phyloP scores from a whole-genome alignment of 2,113 vertebrate genomes.

The Lycaon pictus region DNA sequence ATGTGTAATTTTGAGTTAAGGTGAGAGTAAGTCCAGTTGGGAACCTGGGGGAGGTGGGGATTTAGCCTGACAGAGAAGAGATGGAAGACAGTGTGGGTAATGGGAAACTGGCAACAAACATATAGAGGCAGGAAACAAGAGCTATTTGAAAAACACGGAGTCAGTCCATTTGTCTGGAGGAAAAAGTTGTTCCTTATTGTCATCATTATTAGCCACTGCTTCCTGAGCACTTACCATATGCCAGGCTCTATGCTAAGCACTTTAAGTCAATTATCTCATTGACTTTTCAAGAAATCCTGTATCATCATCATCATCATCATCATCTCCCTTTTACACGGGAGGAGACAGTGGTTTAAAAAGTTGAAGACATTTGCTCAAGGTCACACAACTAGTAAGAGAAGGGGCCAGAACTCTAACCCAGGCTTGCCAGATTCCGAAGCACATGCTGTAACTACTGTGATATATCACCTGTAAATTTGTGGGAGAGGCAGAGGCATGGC shows the following conservation, averaged over 20 bases:
- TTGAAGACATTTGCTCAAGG: neutral
- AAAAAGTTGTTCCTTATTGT: neutral
- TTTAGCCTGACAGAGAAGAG: neutral
- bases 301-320: no score
- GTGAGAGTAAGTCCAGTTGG: neutral
- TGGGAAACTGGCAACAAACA: neutral
- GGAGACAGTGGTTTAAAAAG: neutral
- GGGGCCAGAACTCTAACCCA: neutral
- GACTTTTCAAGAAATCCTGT: conserved; percentile 16
- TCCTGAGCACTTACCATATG: neutral
- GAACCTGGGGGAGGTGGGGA: neutral
- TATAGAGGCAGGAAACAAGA: neutral
- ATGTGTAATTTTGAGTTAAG: neutral
- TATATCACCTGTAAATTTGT: neutral
- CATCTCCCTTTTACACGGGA: neutral
- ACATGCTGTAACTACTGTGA: neutral
- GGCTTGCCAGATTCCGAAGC: neutral
- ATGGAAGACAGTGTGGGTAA: neutral
- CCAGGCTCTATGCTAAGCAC: neutral
- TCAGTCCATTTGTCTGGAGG: neutral
- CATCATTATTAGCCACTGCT: neutral
- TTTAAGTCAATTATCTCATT: neutral
- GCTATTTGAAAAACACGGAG: neutral
- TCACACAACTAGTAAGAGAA: neutral
- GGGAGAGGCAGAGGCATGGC: rapidly evolving